Conservation (phyloP, 2,888 invertebrate species). For the Ornithoptera priamus region DNA sequence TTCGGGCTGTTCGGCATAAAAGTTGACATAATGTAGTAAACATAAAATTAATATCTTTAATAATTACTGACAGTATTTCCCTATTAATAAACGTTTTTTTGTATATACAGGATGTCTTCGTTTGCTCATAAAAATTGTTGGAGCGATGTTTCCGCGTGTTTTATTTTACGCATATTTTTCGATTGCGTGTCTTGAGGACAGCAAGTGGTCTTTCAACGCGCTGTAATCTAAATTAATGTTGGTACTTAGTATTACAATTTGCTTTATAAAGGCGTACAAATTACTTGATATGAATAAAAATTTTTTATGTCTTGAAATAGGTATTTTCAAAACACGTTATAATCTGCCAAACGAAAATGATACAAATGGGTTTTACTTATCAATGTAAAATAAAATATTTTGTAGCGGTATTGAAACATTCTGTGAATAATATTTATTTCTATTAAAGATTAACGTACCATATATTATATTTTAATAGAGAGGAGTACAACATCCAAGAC, state of each 20-base stretch:
- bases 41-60: not conserved
- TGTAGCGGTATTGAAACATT: too few species aligned
- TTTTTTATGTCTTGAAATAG: not conserved
- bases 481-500: too few species aligned
- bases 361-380: too few species aligned
- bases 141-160: constrained; percentile 51
- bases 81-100: constrained; percentile 27
- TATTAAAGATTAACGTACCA: too few species aligned
- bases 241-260: not conserved
- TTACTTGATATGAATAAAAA: not conserved
- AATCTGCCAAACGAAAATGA: too few species aligned
- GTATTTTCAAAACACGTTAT: too few species aligned
- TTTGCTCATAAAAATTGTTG: constrained; percentile 33
- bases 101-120: constrained; percentile 28
- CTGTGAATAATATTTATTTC: too few species aligned
- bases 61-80: not conserved
- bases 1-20: not conserved
- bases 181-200: constrained; percentile 55
- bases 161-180: constrained; percentile 46
- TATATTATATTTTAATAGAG: too few species aligned
- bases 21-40: not conserved
- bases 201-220: constrained; percentile 62
- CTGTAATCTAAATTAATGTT: not conserved
- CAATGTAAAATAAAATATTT: too few species aligned
- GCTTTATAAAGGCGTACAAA: too few species aligned